These are phyloP conservation scores for Sceloporus tristichus DNA, from an alignment of 2,113 vertebrate species.

Conservation along the genomic window DNA sequence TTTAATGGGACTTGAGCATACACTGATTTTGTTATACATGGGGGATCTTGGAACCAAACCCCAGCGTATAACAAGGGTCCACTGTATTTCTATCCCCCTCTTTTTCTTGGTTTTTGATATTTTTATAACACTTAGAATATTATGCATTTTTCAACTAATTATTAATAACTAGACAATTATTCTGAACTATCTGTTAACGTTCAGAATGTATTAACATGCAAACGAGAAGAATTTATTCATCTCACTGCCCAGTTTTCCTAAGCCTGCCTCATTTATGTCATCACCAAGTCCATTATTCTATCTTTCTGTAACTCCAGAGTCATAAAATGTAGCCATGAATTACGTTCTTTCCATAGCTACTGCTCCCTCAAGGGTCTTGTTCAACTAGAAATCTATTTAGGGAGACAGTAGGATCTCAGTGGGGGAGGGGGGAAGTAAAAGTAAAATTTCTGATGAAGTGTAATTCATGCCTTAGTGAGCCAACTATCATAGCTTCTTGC, in stretches of 20 bases:
- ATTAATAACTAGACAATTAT: neutral
- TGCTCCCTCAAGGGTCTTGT: neutral
- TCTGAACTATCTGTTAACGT: neutral
- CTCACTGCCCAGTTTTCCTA: neutral
- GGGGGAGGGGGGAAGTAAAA: neutral
- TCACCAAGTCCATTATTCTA: neutral
- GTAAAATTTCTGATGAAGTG: neutral
- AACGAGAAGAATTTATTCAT: neutral
- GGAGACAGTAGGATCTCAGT: neutral
- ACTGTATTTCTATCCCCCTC: neutral
- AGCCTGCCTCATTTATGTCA: neutral
- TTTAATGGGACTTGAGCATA: too few species aligned
- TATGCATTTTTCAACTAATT: neutral
- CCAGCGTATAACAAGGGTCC: too few species aligned
- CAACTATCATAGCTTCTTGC: neutral
- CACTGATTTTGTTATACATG: too few species aligned
- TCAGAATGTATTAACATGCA: neutral
- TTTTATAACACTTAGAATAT: neutral
- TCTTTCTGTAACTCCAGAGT: neutral
- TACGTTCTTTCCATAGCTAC: neutral
- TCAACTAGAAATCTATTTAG: neutral
- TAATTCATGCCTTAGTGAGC: neutral
- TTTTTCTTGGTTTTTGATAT: neutral
- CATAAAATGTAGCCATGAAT: neutral
- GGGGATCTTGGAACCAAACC: too few species aligned